Evolutionary conservation across 2,888 invertebrate species (phyloP), one percentile per base, ranked within the genome.

Genomic region (Ditylenchus weischeri): DNA sequence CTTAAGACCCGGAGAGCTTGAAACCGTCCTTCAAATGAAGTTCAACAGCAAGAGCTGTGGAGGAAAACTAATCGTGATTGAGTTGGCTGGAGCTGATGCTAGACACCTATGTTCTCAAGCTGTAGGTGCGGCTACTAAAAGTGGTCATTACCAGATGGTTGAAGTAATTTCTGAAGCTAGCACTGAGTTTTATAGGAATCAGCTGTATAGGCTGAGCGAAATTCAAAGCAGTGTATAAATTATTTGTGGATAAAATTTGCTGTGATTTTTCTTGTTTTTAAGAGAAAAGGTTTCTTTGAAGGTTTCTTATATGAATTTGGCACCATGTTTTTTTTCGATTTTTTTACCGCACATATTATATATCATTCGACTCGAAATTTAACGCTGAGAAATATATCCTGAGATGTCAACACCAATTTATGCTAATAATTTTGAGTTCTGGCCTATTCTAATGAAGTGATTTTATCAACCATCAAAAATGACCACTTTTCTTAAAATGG

Each of bases 151-250:
- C 11, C 35, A 19, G 21, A 21, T 38, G 57, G 54, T 73, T 29
- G 49, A 70, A 36, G 8, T 72, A 13, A 58, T 72, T 19, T 59
- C 58, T 35, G 51, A 29, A 38, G 61, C 65, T 43, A 57, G 57
- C 23, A 57, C 64, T 29, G 60, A 49, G 8, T 51, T 67, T 19
- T 73, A 68, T 60, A 63, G 38, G 43, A 70, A 58, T 49, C 64
- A 57, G 21, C 49, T 73, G 13, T 75, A 73, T 62, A 69, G 74
- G 13, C 58, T 73, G 23, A 59, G 66, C 11, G 73, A 75, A 59
- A 63, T 75, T 23, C 65, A 66, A 57, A 69, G 57, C 54, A 54
- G 54, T n/a, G 54, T 54, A 8, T 54, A 54, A 54, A 43, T 43
- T 60, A 69, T 72, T 29, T 13, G 43, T 43, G 19, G 36, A 11